Conservation (phyloP, 1,140 invertebrate genomes). For the Andrena cerasifolii region DNA sequence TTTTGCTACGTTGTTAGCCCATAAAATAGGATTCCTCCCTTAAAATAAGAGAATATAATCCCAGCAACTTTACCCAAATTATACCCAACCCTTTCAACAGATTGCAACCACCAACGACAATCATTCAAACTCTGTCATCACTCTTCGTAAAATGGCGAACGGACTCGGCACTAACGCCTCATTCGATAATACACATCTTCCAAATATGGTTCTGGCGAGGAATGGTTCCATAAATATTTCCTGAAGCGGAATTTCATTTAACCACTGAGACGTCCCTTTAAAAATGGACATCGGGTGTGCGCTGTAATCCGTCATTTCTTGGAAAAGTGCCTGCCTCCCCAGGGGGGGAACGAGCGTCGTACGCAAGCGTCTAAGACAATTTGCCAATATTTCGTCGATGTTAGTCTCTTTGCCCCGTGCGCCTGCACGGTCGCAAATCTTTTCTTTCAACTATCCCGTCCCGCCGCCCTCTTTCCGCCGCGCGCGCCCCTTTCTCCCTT, state of each 20-base stretch:
- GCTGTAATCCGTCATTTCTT: constrained; percentile 68
- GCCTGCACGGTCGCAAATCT: constrained; percentile 24
- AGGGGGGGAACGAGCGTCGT: constrained; percentile 6
- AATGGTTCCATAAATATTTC: not conserved
- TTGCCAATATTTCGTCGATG: constrained; percentile 57
- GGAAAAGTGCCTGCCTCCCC: constrained; percentile 59
- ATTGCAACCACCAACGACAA: too few relatives aligned
- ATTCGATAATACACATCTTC: constrained; percentile 20
- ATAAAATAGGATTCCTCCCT: too few relatives aligned
- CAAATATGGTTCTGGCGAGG: constrained; percentile 6
- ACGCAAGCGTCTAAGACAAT: constrained; percentile 59
- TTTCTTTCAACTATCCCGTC: not conserved
- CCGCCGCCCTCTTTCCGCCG: not conserved
- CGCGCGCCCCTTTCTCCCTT: not conserved
- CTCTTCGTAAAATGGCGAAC: too few relatives aligned
- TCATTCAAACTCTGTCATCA: too few relatives aligned
- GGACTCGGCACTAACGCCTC: too few relatives aligned
- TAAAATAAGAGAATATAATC: too few relatives aligned
- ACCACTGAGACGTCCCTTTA: constrained; percentile 62
- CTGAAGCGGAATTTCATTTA: constrained; percentile 35
- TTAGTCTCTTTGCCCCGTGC: constrained; percentile 11
- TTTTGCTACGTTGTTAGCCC: too few relatives aligned
- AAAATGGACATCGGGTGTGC: constrained; percentile 54
- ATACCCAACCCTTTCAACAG: too few relatives aligned
- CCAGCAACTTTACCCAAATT: too few relatives aligned